These are phyloP conservation scores for Drosophila kikkawai DNA, from an alignment of 1,140 invertebrate genomes.

Conservation along the genomic window DNA sequence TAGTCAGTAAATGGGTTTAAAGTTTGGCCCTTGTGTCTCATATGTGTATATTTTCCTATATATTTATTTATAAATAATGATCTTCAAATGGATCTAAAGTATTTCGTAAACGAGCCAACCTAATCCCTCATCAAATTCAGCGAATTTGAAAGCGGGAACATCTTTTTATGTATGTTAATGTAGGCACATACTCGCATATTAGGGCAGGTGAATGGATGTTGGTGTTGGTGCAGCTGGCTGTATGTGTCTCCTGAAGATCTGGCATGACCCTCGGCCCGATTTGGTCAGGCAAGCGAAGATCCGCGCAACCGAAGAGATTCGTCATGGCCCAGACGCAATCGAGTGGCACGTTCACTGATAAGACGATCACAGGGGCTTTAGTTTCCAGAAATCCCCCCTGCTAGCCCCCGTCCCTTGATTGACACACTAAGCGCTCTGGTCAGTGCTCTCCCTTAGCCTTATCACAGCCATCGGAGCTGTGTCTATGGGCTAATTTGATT, in stretches of 20 bases:
- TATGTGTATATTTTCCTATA: background rate
- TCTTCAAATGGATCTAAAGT: background rate
- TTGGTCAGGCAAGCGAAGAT: constrained; percentile 12
- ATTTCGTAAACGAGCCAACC: background rate
- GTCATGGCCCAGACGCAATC: constrained; percentile 14
- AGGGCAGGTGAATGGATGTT: background rate
- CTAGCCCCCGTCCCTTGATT: constrained; percentile 27
- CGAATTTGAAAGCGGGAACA: background rate
- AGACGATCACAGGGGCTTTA: constrained; percentile 48
- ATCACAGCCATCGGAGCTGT: constrained; percentile 33
- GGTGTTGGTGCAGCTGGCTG: constrained; percentile 2
- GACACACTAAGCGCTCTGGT: constrained; percentile 35
- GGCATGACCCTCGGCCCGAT: constrained; percentile 9
- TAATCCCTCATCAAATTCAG: background rate
- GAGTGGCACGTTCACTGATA: constrained; percentile 49
- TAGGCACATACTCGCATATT: background rate
- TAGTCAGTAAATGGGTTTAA: background rate
- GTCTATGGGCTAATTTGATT: constrained; percentile 40
- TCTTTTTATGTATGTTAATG: constrained; percentile 8
- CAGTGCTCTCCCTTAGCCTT: constrained; percentile 9
- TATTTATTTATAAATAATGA: background rate
- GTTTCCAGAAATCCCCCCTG: background rate
- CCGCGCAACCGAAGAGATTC: constrained; percentile 11
- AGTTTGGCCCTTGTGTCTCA: background rate
- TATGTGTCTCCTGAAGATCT: constrained; percentile 10